Evolutionary conservation across 1,140 invertebrate genomes (phyloP).

Genomic region (Asbolus verrucosus): DNA sequence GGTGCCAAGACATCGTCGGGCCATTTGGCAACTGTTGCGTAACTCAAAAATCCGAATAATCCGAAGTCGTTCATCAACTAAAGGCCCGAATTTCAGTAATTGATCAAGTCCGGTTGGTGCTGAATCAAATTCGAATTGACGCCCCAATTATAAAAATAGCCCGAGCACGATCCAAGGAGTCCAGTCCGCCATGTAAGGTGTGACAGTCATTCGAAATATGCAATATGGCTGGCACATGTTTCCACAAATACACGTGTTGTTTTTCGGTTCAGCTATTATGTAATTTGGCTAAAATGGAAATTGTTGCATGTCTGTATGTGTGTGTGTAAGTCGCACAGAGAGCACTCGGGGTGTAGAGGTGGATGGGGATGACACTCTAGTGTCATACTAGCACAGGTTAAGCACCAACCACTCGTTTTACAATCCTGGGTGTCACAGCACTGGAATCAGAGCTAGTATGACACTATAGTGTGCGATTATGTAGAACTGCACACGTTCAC

Average conservation of each 20-base stretch:
- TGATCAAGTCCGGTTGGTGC: too few species aligned
- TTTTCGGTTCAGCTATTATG: not conserved
- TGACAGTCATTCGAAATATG: conserved; percentile 31
- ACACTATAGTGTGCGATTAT: conserved; percentile 28
- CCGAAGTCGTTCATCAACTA: too few species aligned
- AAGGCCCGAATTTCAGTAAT: too few species aligned
- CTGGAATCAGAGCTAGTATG: conserved; percentile 49
- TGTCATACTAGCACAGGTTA: conserved; percentile 52
- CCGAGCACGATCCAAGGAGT: not conserved
- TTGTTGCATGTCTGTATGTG: too few species aligned
- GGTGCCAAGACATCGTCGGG: conserved; percentile 45
- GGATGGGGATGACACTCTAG: conserved; percentile 14
- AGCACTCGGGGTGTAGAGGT: not conserved
- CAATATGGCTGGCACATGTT: conserved; percentile 35
- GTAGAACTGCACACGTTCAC: conserved; percentile 16
- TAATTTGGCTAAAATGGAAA: too few species aligned
- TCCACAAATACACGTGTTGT: conserved; percentile 11
- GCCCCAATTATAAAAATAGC: conserved; percentile 40
- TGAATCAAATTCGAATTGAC: not conserved
- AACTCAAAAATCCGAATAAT: conserved; percentile 16
- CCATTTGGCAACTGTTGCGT: conserved; percentile 21
- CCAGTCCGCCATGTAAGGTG: conserved; percentile 24
- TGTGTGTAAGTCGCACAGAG: too few species aligned
- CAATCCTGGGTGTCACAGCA: conserved; percentile 10
- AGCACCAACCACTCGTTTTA: conserved; percentile 36